Conservation (phyloP, 2,888 invertebrate genomes). For the Flexamia atlantica region DNA sequence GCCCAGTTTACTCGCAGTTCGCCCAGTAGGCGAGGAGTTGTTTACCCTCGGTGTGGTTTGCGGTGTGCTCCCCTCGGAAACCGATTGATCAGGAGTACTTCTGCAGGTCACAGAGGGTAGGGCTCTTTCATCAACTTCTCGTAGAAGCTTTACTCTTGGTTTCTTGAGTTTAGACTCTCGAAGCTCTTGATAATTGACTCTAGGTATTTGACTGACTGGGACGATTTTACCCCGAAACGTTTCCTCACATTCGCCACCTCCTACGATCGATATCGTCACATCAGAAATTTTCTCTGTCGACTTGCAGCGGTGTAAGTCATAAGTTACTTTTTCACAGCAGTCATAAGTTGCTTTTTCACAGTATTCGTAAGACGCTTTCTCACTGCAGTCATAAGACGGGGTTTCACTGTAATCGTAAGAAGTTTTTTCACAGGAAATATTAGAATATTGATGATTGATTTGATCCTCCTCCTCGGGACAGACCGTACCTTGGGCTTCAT, state of each 20-base stretch:
- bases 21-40: neutral
- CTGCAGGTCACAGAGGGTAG: neutral
- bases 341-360: neutral
- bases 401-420: neutral
- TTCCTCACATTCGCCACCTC: neutral
- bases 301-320: neutral
- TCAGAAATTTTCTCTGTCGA: neutral
- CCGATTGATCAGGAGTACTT: neutral
- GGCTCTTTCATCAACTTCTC: neutral
- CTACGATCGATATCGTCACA: neutral
- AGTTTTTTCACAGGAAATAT: neutral
- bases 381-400: too few relatives aligned
- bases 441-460: neutral
- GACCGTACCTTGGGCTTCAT: neutral
- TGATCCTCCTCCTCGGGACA: neutral
- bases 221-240: neutral
- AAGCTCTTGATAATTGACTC: neutral
- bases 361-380: neutral
- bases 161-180: too few relatives aligned
- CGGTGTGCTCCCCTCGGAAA: neutral
- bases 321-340: neutral
- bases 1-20: neutral
- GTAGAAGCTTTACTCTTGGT: neutral
- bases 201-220: constrained; percentile 19
- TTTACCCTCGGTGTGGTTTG: neutral